Percentiles rank a stretch among this genome's conserved stretches.
phyloP scores from a whole-genome alignment of 2,113 vertebrate genomes.

The Nerophis ophidion region DNA sequence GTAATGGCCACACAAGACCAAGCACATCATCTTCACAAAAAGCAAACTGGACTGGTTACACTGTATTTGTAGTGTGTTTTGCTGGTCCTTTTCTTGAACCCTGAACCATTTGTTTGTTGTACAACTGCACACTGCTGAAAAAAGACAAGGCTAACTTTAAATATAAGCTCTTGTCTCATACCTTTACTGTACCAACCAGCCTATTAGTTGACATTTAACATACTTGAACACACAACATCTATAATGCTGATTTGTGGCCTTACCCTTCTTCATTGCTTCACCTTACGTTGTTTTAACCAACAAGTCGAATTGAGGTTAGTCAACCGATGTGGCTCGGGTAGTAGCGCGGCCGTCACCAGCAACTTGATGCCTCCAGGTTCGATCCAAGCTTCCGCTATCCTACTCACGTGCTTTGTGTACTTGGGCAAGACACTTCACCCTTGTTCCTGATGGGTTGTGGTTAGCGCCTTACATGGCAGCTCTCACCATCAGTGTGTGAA shows the following conservation, averaged over 20 bases:
- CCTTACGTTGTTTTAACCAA: not conserved
- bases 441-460: too few relatives aligned
- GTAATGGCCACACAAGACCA: constrained; percentile 15
- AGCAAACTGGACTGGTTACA: not conserved
- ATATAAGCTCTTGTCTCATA: not conserved
- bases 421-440: too few relatives aligned
- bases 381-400: too few relatives aligned
- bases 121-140: not conserved
- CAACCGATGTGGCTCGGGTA: too few relatives aligned
- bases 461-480: too few relatives aligned
- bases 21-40: constrained; percentile 10
- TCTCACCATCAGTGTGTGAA: too few relatives aligned
- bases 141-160: too few relatives aligned
- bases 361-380: too few relatives aligned
- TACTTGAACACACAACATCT: not conserved
- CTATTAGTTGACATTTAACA: not conserved
- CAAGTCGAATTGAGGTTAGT: not conserved
- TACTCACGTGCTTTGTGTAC: too few relatives aligned
- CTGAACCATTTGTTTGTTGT: not conserved
- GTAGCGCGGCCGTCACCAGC: too few relatives aligned
- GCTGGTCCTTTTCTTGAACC: too few relatives aligned
- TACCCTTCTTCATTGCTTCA: not conserved
- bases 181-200: not conserved
- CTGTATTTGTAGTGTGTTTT: too few relatives aligned
- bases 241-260: not conserved